Evolutionary conservation across 2,888 invertebrate genomes (phyloP).

Genomic region (Lamellibrachia columna): DNA sequence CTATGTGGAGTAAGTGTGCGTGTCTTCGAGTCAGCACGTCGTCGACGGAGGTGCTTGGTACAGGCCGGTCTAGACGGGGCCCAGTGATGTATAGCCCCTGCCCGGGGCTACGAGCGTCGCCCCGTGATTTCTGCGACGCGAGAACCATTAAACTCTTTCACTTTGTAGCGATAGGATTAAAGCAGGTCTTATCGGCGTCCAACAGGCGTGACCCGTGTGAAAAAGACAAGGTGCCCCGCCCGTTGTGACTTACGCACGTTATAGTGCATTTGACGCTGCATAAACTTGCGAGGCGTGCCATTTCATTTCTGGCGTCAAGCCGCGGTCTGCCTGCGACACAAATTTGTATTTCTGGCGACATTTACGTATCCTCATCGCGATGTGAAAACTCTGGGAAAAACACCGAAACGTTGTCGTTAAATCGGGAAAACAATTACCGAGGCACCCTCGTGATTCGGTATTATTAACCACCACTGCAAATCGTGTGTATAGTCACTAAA

Average conservation of each 20-base stretch:
- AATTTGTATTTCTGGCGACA: neutral
- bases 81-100: neutral
- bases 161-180: constrained; percentile 12
- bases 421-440: neutral
- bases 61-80: neutral
- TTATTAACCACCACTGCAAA: neutral
- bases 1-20: too few species aligned
- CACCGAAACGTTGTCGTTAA: neutral
- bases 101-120: neutral
- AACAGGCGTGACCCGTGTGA: neutral
- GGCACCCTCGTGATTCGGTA: neutral
- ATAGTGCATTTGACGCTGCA: neutral
- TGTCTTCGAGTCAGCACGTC: too few species aligned
- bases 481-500: neutral
- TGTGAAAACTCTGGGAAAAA: neutral
- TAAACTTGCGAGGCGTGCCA: neutral
- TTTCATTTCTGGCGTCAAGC: neutral
- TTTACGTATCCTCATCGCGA: neutral
- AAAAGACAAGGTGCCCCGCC: neutral
- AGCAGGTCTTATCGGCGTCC: neutral
- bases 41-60: neutral
- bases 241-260: neutral
- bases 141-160: neutral
- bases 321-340: neutral
- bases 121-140: neutral